Evolutionary conservation across 2,797 vertebrate genomes (phyloP).

Genomic region (Pipistrellus pygmaeus): DNA sequence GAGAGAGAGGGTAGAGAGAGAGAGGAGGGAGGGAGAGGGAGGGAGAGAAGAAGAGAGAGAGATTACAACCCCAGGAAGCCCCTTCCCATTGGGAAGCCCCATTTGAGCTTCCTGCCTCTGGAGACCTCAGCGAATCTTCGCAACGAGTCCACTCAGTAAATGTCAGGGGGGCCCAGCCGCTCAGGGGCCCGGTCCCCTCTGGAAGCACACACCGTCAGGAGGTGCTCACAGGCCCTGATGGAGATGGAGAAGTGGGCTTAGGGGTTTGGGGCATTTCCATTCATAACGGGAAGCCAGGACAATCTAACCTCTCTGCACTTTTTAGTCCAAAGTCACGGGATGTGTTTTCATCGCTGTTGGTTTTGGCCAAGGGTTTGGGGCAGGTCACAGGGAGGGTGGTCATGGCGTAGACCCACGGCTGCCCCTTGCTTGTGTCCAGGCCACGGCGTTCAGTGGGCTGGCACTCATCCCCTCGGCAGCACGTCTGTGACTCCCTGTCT

Average conservation of each 20-base stretch:
- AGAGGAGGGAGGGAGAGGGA: too few species aligned
- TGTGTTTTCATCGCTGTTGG: not conserved
- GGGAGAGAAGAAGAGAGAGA: too few species aligned
- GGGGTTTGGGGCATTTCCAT: accelerated
- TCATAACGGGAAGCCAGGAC: not conserved
- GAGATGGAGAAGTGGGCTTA: not conserved
- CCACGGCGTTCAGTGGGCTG: too few species aligned
- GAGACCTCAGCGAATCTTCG: not conserved
- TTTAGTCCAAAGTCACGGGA: not conserved
- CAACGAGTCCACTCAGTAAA: accelerated
- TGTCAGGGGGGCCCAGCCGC: too few species aligned
- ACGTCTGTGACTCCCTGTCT: not conserved
- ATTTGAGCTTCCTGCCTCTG: not conserved
- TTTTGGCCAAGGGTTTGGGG: not conserved
- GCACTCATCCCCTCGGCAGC: accelerated
- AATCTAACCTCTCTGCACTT: not conserved
- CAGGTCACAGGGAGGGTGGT: accelerated
- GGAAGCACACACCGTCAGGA: accelerated
- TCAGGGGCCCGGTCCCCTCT: accelerated
- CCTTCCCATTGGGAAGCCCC: not conserved
- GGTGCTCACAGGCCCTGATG: not conserved
- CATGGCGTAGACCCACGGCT: accelerated
- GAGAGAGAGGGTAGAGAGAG: too few species aligned
- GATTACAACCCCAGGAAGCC: not conserved
- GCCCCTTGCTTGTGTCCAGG: too few species aligned